A percentile compares a stretch with the other conserved stretches of the same genome.
Evolutionary conservation across 2,113 vertebrate species (phyloP).

Genomic region (Lamprologus tigripictilis): DNA sequence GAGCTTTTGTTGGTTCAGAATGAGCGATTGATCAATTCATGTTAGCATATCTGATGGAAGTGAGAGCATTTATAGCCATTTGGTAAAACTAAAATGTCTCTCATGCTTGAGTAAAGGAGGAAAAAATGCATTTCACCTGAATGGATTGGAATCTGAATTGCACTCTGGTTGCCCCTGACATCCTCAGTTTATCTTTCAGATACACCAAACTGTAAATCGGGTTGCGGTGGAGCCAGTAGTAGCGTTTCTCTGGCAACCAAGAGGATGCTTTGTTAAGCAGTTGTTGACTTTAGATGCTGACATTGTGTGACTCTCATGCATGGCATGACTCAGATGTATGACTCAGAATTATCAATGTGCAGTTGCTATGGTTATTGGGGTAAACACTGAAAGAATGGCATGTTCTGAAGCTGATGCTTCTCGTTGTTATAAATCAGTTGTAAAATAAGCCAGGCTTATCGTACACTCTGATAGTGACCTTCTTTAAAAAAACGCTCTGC

Average conservation of each 20-base stretch:
- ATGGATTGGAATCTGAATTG: not conserved
- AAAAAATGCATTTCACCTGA: not conserved
- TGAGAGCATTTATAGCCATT: not conserved
- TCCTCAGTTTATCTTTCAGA: not conserved
- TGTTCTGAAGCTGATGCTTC: not conserved
- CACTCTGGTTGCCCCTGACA: not conserved
- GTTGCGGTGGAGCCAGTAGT: not conserved
- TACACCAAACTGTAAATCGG: not conserved
- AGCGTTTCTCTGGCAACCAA: not conserved
- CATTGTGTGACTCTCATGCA: not conserved
- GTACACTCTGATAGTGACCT: not conserved
- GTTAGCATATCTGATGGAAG: not conserved
- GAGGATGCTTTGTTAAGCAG: not conserved
- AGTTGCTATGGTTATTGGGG: not conserved
- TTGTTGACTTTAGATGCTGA: not conserved
- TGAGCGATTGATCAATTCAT: not conserved
- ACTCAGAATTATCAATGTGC: not conserved
- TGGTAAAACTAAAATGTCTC: not conserved
- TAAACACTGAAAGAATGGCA: not conserved
- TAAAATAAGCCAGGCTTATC: not conserved
- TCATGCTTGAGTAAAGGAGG: not conserved
- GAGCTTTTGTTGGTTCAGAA: not conserved
- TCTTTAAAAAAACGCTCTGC: not conserved
- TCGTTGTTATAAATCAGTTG: not conserved
- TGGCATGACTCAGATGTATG: not conserved